These are phyloP conservation scores for Corythornis cristatus DNA, from an alignment of 2,113 vertebrate species.

Conservation along the genomic window DNA sequence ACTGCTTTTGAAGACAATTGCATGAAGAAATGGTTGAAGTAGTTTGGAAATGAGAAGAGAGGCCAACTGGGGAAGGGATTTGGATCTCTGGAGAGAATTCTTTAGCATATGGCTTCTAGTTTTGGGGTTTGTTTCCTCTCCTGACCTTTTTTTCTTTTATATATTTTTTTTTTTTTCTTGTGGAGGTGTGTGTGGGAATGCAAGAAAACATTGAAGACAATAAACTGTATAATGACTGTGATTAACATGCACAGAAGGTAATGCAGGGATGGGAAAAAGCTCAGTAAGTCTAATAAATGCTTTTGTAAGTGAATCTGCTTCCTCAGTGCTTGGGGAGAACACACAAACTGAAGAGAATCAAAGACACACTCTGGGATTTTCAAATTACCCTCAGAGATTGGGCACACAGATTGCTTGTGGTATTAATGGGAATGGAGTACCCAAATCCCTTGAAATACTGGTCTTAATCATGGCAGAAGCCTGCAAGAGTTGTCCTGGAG, in stretches of 20 bases:
- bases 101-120: not conserved
- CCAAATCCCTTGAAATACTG: not conserved
- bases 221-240: not conserved
- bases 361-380: not conserved
- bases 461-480: not conserved
- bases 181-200: not conserved
- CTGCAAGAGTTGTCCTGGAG: not conserved
- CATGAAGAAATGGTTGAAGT: not conserved
- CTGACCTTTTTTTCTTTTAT: not conserved
- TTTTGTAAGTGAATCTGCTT: not conserved
- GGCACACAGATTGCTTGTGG: not conserved
- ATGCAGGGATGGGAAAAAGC: not conserved
- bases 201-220: not conserved
- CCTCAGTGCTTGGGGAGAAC: not conserved
- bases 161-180: not conserved
- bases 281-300: not conserved
- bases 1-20: not conserved
- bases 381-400: not conserved
- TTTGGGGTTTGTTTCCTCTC: not conserved
- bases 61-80: not conserved
- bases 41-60: not conserved
- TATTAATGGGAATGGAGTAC: not conserved
- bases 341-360: not conserved
- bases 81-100: not conserved
- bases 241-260: constrained; percentile 1